Evolutionary conservation across 2,113 vertebrate species (phyloP).

Genomic region (Willisornis vidua): DNA sequence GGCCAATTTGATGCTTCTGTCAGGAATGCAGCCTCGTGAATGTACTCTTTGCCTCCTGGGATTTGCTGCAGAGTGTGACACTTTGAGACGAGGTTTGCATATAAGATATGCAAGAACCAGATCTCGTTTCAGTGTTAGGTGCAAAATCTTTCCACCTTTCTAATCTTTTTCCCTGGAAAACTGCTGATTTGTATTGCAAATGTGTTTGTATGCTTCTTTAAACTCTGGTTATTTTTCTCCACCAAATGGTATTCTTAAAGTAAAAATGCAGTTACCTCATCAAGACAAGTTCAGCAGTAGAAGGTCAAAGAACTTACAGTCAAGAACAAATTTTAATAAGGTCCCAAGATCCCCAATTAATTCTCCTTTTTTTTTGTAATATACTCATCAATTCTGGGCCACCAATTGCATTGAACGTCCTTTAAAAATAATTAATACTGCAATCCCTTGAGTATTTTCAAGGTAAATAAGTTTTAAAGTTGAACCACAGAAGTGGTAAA

Average conservation of each 20-base stretch:
- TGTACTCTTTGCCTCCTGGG: not conserved
- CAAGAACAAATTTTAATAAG: constrained; percentile 66
- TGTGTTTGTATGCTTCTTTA: not conserved
- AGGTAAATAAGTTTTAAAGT: constrained; percentile 57
- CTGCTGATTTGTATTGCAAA: not conserved
- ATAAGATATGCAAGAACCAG: not conserved
- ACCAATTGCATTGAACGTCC: constrained; percentile 34
- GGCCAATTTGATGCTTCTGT: not conserved
- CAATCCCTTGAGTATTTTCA: constrained; percentile 45
- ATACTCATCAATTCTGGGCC: constrained; percentile 49
- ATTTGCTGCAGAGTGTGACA: not conserved
- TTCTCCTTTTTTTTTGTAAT: constrained; percentile 37
- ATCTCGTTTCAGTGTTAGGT: not conserved
- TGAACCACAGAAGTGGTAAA: not conserved
- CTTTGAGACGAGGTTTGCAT: not conserved
- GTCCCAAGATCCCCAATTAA: constrained; percentile 67
- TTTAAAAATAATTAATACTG: constrained; percentile 68
- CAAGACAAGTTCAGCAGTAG: not conserved
- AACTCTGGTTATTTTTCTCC: constrained; percentile 2
- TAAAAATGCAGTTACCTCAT: not conserved
- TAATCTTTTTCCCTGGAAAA: not conserved
- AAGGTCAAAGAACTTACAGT: constrained; percentile 46
- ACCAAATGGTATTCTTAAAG: not conserved
- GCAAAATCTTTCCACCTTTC: not conserved
- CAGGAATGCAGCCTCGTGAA: not conserved